Percentiles rank a stretch among this genome's conserved stretches.
phyloP scores from a whole-genome alignment of 2,113 vertebrate species.

The Caloenas nicobarica region DNA sequence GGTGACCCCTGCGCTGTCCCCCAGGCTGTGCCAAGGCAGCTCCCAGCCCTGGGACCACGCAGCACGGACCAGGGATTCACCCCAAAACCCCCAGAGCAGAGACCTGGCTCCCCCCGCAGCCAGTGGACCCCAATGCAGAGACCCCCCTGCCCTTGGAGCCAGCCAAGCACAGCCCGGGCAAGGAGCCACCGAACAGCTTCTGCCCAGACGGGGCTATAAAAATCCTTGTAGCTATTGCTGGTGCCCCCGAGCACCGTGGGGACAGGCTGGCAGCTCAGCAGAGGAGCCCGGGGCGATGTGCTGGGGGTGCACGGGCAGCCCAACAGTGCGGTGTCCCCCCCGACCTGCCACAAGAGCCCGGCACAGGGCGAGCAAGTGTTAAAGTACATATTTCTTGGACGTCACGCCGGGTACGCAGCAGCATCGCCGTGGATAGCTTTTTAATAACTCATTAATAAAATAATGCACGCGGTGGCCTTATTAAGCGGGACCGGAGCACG shows the following conservation, averaged over 20 bases:
- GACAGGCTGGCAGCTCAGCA: not conserved
- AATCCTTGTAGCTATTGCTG: not conserved
- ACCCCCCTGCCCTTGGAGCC: not conserved
- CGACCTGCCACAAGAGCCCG: fast-evolving
- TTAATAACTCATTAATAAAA: constrained; percentile 63
- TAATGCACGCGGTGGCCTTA: not conserved
- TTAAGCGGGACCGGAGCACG: not conserved
- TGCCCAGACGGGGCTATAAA: not conserved
- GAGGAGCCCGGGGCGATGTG: fast-evolving
- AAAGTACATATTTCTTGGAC: not conserved
- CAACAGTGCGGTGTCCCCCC: fast-evolving
- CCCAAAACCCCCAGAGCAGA: not conserved
- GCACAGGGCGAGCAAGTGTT: fast-evolving
- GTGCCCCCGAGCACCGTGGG: fast-evolving
- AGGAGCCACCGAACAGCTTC: not conserved
- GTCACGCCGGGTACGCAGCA: not conserved
- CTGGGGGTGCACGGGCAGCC: not conserved
- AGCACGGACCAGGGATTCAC: fast-evolving
- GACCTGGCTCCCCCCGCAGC: fast-evolving
- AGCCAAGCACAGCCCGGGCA: not conserved
- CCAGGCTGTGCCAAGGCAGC: too few species aligned
- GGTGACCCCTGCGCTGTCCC: fast-evolving
- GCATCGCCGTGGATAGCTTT: not conserved
- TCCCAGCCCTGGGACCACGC: fast-evolving
- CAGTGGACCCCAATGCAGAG: fast-evolving